A percentile compares a stretch with the other conserved stretches of the same genome.
phyloP scores from a whole-genome alignment of 1,140 invertebrate species.

The Camponotus floridanus region DNA sequence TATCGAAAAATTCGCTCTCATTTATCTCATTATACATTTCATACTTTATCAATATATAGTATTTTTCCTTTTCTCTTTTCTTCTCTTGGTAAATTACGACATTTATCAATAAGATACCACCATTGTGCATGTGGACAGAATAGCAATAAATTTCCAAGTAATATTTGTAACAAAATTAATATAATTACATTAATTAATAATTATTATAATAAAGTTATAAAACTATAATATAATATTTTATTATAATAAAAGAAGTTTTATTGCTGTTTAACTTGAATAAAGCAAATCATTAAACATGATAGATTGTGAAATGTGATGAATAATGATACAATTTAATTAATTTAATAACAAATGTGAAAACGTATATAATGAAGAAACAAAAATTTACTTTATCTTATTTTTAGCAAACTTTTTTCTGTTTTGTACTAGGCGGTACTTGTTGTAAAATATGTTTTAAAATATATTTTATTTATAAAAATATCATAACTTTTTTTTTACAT shows the following conservation, averaged over 20 bases:
- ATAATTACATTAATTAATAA: slow-evolving; percentile 10
- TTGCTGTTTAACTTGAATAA: neutral
- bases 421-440: neutral
- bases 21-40: neutral
- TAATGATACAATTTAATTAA: neutral
- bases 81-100: no score
- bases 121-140: neutral
- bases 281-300: neutral
- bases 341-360: neutral
- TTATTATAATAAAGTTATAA: slow-evolving; percentile 5
- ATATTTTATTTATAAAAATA: neutral
- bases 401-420: slow-evolving; percentile 6
- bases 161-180: slow-evolving; percentile 15
- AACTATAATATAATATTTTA: no score
- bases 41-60: slow-evolving; percentile 3
- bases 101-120: no score
- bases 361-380: neutral
- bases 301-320: no score
- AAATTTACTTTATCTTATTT: neutral
- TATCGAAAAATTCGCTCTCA: neutral
- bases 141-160: neutral
- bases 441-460: neutral
- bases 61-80: neutral
- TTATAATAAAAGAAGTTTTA: neutral
- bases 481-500: neutral